Base-by-base conservation (phyloP, 2,888 invertebrate genomes). In the Nysson spinosus region DNA sequence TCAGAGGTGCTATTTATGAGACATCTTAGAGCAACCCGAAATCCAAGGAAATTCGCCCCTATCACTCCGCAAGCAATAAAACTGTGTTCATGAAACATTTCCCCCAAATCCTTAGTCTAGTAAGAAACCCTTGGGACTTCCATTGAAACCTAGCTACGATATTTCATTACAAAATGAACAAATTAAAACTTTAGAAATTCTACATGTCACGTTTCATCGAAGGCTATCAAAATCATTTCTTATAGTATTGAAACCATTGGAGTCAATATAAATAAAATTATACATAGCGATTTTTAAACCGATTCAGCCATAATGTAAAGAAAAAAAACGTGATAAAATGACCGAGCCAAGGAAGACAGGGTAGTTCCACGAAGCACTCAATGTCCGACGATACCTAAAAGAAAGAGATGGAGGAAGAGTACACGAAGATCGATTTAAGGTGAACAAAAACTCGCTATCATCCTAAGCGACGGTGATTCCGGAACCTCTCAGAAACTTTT, bases 11-110 rank as follows among this genome's bases (percentile, higher is more conserved):
- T 54, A 54, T 68, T 72, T 37, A 47, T 20, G 56, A 19, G 47
- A 39, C 64, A 64, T 54, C 56, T 68, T 64, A 54, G 54, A 49
- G 55, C 63, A 67, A 46, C 37, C 55, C 44, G 44, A 55, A 72
- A 68, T 60, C 71, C 51, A 64, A 50, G 58, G 63, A 60, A 71
- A 72, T 61, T 37, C 42, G 60, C 56, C 64, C 56, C 22, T 57
- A 64, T 57, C 68, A 60, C 42, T 64, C 40, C 52, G 16, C 52
- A 17, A 35, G 39, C 63, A 56, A 49, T 68, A 72, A 72, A 60
- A 54, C 30, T 55, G 63, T 52, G 37, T 56, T 52, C 49, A 46
- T 39, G 58, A 32, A 63, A 56, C 58, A 19, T 55, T 34, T 34
- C 44, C 12, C 24, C 22, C 24, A 42, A 60, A 67, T 44, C 50